These are phyloP conservation scores for Nomada goodeniana DNA, from an alignment of 2,888 invertebrate genomes.

Conservation along the genomic window DNA sequence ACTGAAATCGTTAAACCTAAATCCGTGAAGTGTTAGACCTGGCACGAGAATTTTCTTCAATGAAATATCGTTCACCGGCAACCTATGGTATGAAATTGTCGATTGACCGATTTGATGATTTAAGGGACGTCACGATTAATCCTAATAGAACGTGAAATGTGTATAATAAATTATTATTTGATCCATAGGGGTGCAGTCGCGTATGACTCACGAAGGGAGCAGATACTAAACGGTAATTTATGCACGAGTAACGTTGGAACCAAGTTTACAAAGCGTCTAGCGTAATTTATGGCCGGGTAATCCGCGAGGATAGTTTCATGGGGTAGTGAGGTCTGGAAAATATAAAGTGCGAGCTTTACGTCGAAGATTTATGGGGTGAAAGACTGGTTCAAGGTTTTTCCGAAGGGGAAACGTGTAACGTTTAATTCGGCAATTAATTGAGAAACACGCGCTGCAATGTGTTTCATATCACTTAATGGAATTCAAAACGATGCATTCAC, in stretches of 20 bases:
- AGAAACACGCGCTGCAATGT: too few species aligned
- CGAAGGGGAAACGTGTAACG: too few species aligned
- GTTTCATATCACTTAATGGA: too few species aligned
- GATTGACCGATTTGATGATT: not conserved
- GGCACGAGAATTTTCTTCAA: constrained; percentile 15
- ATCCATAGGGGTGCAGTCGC: constrained; percentile 25
- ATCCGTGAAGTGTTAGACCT: not conserved
- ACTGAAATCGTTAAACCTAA: not conserved
- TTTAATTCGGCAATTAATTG: too few species aligned
- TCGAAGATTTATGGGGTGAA: not conserved
- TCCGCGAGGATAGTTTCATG: not conserved
- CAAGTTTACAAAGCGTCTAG: not conserved
- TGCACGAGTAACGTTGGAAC: not conserved
- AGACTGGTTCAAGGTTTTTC: too few species aligned
- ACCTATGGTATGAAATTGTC: too few species aligned
- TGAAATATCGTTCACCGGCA: not conserved
- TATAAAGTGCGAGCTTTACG: not conserved
- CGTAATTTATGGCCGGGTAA: constrained; percentile 13
- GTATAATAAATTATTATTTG: constrained; percentile 38
- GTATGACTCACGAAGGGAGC: constrained; percentile 32
- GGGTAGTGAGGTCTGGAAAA: not conserved
- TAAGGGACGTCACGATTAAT: not conserved
- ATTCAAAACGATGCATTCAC: too few species aligned
- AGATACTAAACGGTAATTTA: constrained; percentile 7
- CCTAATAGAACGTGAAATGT: constrained; percentile 10